phyloP scores from a whole-genome alignment of 2,113 vertebrate species.

The Periophthalmodon schlosseri region DNA sequence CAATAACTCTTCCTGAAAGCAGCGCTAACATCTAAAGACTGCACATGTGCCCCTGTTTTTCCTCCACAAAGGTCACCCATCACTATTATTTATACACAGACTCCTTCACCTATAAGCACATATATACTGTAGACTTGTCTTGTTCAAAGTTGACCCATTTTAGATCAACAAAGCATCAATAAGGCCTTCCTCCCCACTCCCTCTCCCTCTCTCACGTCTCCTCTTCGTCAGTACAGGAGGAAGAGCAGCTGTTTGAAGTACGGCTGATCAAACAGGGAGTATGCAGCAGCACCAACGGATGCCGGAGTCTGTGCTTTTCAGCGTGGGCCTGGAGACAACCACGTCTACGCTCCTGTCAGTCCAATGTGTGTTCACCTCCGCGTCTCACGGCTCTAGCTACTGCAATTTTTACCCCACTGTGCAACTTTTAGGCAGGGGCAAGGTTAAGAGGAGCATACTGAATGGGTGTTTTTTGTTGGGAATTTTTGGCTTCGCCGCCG shows the following conservation, averaged over 20 bases:
- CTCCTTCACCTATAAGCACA: constrained; percentile 25
- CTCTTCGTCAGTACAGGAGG: constrained; percentile 15
- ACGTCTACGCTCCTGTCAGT: constrained; percentile 56
- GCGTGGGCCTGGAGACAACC: constrained; percentile 51
- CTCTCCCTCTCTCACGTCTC: neutral
- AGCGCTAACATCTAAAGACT: neutral
- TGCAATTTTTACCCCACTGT: neutral
- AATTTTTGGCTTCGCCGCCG: too few relatives aligned
- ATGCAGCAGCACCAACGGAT: constrained; percentile 66
- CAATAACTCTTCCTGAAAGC: neutral
- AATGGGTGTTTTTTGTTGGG: neutral
- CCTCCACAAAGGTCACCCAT: constrained; percentile 22
- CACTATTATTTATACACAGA: constrained; percentile 30
- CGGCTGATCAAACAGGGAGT: constrained; percentile 72
- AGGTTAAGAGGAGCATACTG: neutral
- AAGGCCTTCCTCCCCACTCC: constrained; percentile 57
- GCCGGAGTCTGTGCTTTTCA: constrained; percentile 65
- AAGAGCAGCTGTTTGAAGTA: constrained; percentile 73
- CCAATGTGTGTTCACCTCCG: constrained; percentile 6
- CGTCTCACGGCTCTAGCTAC: neutral
- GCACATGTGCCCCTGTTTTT: neutral
- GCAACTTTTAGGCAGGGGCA: neutral
- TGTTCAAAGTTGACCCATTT: constrained; percentile 66
- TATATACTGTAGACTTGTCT: constrained; percentile 24
- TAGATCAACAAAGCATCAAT: constrained; percentile 57